Evolutionary conservation across 2,797 vertebrate species (phyloP).

Genomic region (Leptatherina wallacei): DNA sequence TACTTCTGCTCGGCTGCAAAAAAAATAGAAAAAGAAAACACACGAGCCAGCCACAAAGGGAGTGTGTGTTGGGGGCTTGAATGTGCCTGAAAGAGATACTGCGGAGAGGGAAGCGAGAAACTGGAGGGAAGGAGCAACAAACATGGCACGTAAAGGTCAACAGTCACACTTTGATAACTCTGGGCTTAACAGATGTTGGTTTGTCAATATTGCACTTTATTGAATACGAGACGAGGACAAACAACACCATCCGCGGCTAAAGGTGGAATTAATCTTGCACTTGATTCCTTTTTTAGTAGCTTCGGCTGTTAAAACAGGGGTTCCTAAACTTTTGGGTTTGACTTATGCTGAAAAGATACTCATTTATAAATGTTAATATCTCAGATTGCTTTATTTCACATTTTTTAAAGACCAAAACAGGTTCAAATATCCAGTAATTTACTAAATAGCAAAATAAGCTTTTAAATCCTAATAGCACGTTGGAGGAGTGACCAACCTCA

Average conservation of each 20-base stretch:
- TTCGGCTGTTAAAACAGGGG: neutral
- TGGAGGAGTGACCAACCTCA: neutral
- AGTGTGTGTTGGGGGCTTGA: constrained; percentile 34
- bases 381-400: neutral
- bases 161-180: constrained; percentile 65
- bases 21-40: constrained; percentile 27
- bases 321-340: neutral
- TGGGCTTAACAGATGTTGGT: constrained; percentile 54
- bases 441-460: neutral
- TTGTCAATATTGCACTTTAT: constrained; percentile 52
- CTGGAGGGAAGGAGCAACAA: constrained; percentile 50
- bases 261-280: constrained; percentile 11
- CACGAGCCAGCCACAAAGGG: constrained; percentile 53
- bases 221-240: constrained; percentile 48
- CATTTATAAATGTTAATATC: neutral
- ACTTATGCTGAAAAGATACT: neutral
- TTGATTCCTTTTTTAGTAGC: constrained; percentile 12
- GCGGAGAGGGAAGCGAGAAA: constrained; percentile 35
- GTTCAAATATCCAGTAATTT: neutral
- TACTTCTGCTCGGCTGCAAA: constrained; percentile 59
- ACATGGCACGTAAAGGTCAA: constrained; percentile 69
- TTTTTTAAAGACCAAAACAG: neutral
- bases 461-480: neutral
- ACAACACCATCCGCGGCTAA: neutral
- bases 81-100: constrained; percentile 55